phyloP scores from a whole-genome alignment of 2,797 vertebrate species.

The Notamacropus eugenii region DNA sequence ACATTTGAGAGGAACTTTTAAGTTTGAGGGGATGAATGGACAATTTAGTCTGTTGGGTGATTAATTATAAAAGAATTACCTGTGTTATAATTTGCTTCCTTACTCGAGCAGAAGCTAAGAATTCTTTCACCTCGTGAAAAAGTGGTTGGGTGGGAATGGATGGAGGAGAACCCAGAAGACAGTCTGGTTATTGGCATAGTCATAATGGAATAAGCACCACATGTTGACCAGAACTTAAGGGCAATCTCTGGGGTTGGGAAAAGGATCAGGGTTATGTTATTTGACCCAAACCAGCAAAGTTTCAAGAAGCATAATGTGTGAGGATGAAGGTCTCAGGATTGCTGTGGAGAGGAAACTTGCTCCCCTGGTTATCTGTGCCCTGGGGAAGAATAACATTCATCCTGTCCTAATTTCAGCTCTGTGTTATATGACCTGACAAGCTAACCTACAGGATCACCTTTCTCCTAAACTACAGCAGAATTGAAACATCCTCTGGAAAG shows the following conservation, averaged over 20 bases:
- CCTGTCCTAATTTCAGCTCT: neutral
- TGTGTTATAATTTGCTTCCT: neutral
- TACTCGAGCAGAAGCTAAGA: neutral
- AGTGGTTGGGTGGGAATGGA: neutral
- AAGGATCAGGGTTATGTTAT: neutral
- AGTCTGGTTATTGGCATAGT: neutral
- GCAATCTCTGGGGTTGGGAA: neutral
- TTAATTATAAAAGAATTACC: neutral
- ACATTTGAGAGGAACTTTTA: neutral
- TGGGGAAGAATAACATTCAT: neutral
- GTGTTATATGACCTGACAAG: neutral
- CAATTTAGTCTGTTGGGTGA: neutral
- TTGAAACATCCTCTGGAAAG: neutral
- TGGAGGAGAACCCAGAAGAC: neutral
- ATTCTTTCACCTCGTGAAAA: neutral
- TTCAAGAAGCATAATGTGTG: neutral
- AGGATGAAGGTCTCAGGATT: neutral
- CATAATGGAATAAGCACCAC: neutral
- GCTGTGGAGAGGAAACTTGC: neutral
- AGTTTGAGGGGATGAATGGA: neutral
- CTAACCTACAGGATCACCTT: neutral
- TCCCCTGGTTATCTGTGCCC: neutral
- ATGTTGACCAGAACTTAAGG: neutral
- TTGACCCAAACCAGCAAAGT: neutral
- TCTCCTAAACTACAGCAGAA: neutral